Conservation (phyloP, 2,113 vertebrate species). For the Oncorhynchus gorbuscha region DNA sequence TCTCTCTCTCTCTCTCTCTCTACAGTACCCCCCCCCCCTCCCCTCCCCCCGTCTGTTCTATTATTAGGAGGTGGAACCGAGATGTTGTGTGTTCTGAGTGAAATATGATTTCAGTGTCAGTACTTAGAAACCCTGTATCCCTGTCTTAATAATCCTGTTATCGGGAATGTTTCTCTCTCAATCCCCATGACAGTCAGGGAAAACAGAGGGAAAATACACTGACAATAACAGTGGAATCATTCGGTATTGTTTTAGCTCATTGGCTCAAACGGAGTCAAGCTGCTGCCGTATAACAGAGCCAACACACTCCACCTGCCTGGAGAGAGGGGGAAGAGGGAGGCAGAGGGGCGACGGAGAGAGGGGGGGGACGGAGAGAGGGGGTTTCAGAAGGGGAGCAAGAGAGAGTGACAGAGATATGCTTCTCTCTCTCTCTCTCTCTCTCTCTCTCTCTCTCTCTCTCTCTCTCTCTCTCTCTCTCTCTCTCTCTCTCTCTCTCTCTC, state of each 20-base stretch:
- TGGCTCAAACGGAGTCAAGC: constrained; percentile 72
- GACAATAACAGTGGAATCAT: constrained; percentile 71
- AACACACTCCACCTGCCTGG: constrained; percentile 76
- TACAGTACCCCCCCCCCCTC: constrained; percentile 93
- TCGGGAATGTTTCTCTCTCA: constrained; percentile 28
- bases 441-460: constrained; percentile 7
- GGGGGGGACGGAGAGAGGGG: constrained; percentile 56
- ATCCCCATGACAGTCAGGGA: constrained; percentile 48
- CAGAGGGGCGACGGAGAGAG: constrained; percentile 9
- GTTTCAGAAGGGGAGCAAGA: constrained; percentile 20
- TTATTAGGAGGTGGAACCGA: neutral
- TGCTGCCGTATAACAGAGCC: constrained; percentile 68
- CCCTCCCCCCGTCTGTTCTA: constrained; percentile 71
- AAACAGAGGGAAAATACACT: constrained; percentile 42
- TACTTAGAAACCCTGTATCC: neutral
- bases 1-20: constrained; percentile 39
- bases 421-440: neutral
- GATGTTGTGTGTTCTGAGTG: neutral
- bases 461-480: neutral
- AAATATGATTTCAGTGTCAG: neutral
- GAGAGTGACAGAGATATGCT: constrained; percentile 16
- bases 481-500: neutral
- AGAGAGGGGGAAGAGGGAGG: constrained; percentile 34
- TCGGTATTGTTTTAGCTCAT: constrained; percentile 70
- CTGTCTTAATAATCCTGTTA: neutral